Percentiles rank a stretch among this genome's conserved stretches.
phyloP scores from a whole-genome alignment of 2,888 invertebrate species.

The Drosophila pseudotakahashii region DNA sequence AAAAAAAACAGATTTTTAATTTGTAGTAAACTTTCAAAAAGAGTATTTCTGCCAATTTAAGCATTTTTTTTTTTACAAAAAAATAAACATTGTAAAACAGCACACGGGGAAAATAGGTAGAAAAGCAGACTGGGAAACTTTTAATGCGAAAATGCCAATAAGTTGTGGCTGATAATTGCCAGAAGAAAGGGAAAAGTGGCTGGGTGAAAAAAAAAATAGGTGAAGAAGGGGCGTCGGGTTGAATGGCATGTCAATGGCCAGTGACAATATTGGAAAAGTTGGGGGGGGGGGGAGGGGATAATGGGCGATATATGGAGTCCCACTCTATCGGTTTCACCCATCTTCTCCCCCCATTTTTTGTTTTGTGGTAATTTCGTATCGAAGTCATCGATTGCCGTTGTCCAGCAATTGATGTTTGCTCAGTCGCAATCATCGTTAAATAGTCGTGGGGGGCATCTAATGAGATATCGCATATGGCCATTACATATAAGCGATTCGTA shows the following conservation, averaged over 20 bases:
- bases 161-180: conserved; percentile 20
- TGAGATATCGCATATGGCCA: conserved; percentile 24
- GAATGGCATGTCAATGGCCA: conserved; percentile 27
- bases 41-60: no score
- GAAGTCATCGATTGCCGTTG: conserved; percentile 30
- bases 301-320: background rate
- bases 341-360: conserved; percentile 1
- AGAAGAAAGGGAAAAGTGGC: conserved; percentile 6
- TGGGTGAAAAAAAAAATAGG: conserved; percentile 12
- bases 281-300: no score
- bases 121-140: conserved; percentile 12
- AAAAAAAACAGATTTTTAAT: no score
- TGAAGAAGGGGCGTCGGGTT: conserved; percentile 1
- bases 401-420: conserved; percentile 30
- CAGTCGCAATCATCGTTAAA: conserved; percentile 31
- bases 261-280: conserved; percentile 27
- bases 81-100: no score
- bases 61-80: no score
- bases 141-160: conserved; percentile 31
- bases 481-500: conserved; percentile 6
- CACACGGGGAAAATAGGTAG: background rate
- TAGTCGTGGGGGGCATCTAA: conserved; percentile 28
- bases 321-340: no score
- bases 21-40: no score
- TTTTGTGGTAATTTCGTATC: conserved; percentile 9